These are phyloP conservation scores for Nanger granti DNA, from an alignment of 2,113 vertebrate genomes.

Conservation along the genomic window DNA sequence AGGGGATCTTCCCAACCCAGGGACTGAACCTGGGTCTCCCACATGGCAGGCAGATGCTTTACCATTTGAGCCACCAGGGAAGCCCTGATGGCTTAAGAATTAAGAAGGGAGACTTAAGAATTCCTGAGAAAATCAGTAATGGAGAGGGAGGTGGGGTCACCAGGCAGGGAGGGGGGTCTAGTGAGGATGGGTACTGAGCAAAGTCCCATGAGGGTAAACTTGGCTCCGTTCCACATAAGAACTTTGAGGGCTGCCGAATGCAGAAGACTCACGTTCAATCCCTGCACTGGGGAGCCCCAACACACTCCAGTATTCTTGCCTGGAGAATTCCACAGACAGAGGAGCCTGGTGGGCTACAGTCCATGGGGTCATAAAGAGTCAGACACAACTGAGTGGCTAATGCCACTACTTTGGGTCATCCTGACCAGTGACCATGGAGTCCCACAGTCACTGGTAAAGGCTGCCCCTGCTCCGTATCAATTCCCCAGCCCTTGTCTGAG, in stretches of 20 bases:
- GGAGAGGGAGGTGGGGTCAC: neutral
- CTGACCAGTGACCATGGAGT: neutral
- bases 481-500: neutral
- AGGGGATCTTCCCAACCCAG: too few relatives aligned
- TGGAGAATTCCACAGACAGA: neutral
- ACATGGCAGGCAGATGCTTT: too few relatives aligned
- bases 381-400: neutral
- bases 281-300: neutral
- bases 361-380: neutral
- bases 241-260: neutral
- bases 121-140: neutral
- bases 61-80: too few relatives aligned
- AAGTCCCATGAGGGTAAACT: neutral
- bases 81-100: too few relatives aligned
- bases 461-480: neutral
- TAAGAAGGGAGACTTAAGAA: neutral
- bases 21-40: too few relatives aligned
- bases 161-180: neutral
- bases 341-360: neutral
- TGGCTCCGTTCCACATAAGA: neutral
- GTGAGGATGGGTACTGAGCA: neutral
- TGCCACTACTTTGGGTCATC: neutral
- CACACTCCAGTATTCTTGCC: neutral
- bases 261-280: neutral
- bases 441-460: neutral